These are phyloP conservation scores for Desmophyllum pertusum DNA, from an alignment of 92 coral and sea anemone genomes.

Conservation along the genomic window DNA sequence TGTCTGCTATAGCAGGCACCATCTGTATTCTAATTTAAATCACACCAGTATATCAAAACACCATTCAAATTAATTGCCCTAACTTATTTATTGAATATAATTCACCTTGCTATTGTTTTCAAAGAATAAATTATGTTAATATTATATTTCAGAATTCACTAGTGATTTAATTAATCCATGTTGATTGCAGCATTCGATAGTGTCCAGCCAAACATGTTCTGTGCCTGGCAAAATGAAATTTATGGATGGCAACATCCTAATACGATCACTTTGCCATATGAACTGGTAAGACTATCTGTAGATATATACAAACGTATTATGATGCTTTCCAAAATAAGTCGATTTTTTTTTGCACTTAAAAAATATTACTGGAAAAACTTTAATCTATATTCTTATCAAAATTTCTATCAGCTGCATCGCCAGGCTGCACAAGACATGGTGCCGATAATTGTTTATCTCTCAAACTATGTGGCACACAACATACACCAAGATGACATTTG, in stretches of 20 bases:
- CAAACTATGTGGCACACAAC: background rate
- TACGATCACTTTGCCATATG: background rate
- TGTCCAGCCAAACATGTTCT: slow-evolving; percentile 6
- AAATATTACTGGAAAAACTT: background rate
- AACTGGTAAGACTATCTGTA: background rate
- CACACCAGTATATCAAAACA: too few relatives aligned
- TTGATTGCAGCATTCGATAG: slow-evolving; percentile 3
- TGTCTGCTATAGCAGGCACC: too few relatives aligned
- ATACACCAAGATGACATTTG: background rate
- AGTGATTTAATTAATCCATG: too few relatives aligned
- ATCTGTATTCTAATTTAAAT: too few relatives aligned
- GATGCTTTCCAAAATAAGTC: too few relatives aligned
- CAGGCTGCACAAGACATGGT: background rate
- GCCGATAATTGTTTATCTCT: background rate
- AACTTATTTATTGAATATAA: too few relatives aligned
- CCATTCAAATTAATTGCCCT: too few relatives aligned
- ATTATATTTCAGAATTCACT: background rate
- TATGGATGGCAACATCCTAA: slow-evolving; percentile 18
- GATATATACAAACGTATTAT: too few relatives aligned
- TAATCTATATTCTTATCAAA: background rate
- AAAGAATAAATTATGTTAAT: background rate
- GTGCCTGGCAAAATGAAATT: background rate
- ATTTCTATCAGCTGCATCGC: background rate
- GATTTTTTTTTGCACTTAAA: background rate
- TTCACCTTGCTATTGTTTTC: background rate